Conservation (phyloP, 2,888 invertebrate species). For the Agelastica alni region DNA sequence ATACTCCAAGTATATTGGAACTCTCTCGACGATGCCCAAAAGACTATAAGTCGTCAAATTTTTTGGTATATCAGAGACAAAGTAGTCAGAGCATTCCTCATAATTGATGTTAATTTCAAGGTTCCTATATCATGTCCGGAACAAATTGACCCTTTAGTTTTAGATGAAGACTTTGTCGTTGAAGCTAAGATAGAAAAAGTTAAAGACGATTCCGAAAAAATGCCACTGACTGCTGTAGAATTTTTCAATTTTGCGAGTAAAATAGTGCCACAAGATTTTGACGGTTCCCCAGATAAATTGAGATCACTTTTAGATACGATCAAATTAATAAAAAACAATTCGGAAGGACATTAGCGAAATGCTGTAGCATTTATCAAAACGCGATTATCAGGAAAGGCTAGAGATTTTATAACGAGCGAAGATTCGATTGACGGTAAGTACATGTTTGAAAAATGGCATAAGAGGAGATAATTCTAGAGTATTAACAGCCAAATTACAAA, state of each 20-base stretch:
- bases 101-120: too few relatives aligned
- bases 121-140: too few relatives aligned
- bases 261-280: slow-evolving; percentile 11
- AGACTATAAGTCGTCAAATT: too few relatives aligned
- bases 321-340: neutral
- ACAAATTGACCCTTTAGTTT: too few relatives aligned
- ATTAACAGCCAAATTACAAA: neutral
- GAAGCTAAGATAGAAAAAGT: too few relatives aligned
- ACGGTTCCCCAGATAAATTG: slow-evolving; percentile 8
- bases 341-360: slow-evolving; percentile 10
- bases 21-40: too few relatives aligned
- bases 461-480: slow-evolving; percentile 13
- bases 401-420: slow-evolving; percentile 9
- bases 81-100: too few relatives aligned
- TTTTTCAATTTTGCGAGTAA: slow-evolving; percentile 19
- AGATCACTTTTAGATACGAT: slow-evolving; percentile 1
- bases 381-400: slow-evolving; percentile 2
- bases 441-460: slow-evolving; percentile 17
- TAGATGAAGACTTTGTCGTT: too few relatives aligned
- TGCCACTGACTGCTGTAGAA: neutral
- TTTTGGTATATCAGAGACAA: too few relatives aligned
- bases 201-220: neutral
- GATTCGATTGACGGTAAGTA: too few relatives aligned
- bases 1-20: too few relatives aligned
- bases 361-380: slow-evolving; percentile 20